A percentile compares a stretch with the other conserved stretches of the same genome.
Evolutionary conservation across 2,113 vertebrate species (phyloP).

Genomic region (Dolichallabes microphthalmus): DNA sequence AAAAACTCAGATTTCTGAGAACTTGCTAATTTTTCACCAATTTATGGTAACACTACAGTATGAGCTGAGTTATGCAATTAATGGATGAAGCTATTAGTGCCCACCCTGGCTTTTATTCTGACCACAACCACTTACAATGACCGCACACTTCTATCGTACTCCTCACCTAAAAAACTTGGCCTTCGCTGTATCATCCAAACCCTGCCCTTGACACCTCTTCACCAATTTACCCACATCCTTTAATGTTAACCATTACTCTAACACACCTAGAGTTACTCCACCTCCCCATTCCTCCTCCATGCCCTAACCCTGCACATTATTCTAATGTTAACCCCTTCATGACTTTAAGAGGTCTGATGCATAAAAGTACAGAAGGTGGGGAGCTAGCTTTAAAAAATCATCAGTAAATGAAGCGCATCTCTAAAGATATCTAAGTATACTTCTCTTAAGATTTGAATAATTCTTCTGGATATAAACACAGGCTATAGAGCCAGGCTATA

Average conservation of each 20-base stretch:
- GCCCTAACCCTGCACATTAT: background rate
- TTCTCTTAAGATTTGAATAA: background rate
- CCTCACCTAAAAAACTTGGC: background rate
- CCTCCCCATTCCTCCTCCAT: background rate
- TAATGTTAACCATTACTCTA: constrained; percentile 3
- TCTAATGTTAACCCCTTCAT: background rate
- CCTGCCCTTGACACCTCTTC: too few species aligned
- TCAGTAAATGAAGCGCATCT: background rate
- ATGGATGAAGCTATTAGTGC: background rate
- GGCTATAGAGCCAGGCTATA: background rate
- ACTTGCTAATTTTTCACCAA: constrained; percentile 42
- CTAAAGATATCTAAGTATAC: background rate
- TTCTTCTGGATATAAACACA: background rate
- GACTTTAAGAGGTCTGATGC: background rate
- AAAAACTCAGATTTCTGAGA: constrained; percentile 48
- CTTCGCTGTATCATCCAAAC: background rate
- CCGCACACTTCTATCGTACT: background rate
- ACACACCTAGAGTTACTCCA: background rate
- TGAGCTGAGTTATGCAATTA: background rate
- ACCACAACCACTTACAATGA: background rate
- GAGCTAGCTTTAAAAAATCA: background rate
- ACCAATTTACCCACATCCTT: background rate
- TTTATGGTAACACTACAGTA: background rate
- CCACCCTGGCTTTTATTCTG: background rate
- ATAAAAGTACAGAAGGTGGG: background rate